Base-by-base conservation (phyloP, 2,888 invertebrate species). In the Drosophila suboccidentalis region DNA sequence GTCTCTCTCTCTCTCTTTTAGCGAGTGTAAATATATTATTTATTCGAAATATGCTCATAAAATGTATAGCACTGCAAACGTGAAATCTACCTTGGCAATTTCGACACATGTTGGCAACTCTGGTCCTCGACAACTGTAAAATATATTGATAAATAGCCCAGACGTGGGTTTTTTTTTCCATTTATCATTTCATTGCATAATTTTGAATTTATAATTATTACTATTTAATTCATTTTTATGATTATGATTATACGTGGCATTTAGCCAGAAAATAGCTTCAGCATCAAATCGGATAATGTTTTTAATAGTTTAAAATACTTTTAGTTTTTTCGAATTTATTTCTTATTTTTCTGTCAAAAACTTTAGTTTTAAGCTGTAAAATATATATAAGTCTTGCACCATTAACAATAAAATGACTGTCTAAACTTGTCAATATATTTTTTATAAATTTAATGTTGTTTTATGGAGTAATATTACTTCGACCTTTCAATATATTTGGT, bases 31-130 rank as follows among this genome's bases (percentile, higher is more conserved):
- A 69, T 75, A 47, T 61, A 77, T 85, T 85, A 85, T 83, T 83
- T 83, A 83, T 85, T 67, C 69, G 47, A 75, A 82, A 77, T 77
- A 71, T 68, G 63, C 64, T 68, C 79, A 79, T 83, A 78, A 85
- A 85, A 82, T 80, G 71, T 70, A 71, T 39, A 61, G 59, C 47
- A 26, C 22, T 29, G 75, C 51, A 72, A 62, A 51, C 22, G 53
- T 66, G 59, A 60, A 77, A 74, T 53, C 67, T 77, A 75, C 78
- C 72, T 69, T 64, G 57, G 59, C 39, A 58, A 67, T 64, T 77
- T 75, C 68, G 78, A 71, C 75, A 78, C 68, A 75, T 77, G 77
- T 32, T 55, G 59, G 34, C 57, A 62, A 55, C 66, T 9, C 55
- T 59, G 59, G 17, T 4, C 32, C 46, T 22, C 26, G 39, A 13